A percentile compares a stretch with the other conserved stretches of the same genome.
These are phyloP conservation scores for Isoperla grammatica DNA, from an alignment of 2,888 invertebrate genomes.

Conservation along the genomic window DNA sequence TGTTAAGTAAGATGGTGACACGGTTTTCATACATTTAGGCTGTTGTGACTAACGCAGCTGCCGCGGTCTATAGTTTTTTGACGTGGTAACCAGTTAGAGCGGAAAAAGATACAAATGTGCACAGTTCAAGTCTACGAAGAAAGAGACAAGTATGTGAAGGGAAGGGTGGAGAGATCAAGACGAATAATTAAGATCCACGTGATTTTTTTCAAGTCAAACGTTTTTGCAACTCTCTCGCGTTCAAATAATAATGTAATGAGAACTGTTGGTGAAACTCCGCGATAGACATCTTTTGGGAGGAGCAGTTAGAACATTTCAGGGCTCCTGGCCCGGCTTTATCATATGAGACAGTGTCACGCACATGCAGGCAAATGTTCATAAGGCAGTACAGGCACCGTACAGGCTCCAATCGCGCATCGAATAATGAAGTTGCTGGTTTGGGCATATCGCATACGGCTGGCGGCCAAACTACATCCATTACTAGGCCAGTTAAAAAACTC, in stretches of 20 bases:
- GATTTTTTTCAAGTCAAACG: not conserved
- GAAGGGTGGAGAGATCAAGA: conserved; percentile 1
- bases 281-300: no score
- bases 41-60: not conserved
- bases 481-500: not conserved
- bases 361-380: no score
- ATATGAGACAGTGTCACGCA: no score
- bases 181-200: conserved; percentile 25
- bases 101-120: conserved; percentile 9
- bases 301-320: no score
- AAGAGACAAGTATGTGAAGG: not conserved
- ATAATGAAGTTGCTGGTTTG: no score
- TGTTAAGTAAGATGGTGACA: no score
- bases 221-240: not conserved
- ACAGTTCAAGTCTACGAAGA: not conserved
- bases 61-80: not conserved
- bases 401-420: no score
- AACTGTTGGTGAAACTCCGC: not conserved
- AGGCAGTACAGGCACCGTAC: no score
- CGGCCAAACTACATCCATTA: no score
- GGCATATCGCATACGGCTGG: no score
- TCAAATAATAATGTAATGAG: conserved; percentile 1
- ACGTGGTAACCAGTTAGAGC: conserved; percentile 5
- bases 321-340: no score
- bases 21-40: no score